A percentile compares a stretch with the other conserved stretches of the same genome.
These are phyloP conservation scores for Hyaena hyaena DNA, from an alignment of 2,113 vertebrate genomes.

Conservation along the genomic window DNA sequence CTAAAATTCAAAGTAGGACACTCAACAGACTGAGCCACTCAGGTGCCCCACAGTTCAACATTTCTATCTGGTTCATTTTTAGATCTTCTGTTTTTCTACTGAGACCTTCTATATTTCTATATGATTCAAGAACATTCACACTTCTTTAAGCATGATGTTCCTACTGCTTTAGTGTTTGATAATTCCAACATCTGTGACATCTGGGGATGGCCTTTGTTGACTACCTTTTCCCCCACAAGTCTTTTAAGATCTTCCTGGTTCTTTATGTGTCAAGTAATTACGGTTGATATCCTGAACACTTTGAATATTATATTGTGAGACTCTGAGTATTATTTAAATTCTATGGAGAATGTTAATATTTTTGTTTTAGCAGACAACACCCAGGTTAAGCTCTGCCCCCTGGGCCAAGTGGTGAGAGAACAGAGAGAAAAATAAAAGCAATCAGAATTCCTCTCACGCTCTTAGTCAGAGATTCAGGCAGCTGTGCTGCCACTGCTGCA, in stretches of 20 bases:
- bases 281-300: not conserved
- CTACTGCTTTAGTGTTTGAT: slow-evolving; percentile 5
- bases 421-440: not conserved
- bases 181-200: not conserved
- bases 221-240: not conserved
- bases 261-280: not conserved
- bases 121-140: slow-evolving; percentile 17
- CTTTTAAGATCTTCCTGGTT: not conserved
- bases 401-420: not conserved
- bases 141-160: not conserved
- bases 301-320: not conserved
- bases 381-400: not conserved
- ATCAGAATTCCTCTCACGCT: not conserved
- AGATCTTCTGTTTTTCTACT: not conserved
- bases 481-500: not conserved
- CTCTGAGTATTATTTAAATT: not conserved
- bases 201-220: not conserved
- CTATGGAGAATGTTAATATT: not conserved
- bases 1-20: too few species aligned
- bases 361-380: not conserved
- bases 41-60: not conserved
- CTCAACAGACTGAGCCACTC: too few species aligned
- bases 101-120: not conserved
- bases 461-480: not conserved
- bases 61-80: not conserved